Conservation (phyloP, 2,888 invertebrate species). For the Cancer borealis region DNA sequence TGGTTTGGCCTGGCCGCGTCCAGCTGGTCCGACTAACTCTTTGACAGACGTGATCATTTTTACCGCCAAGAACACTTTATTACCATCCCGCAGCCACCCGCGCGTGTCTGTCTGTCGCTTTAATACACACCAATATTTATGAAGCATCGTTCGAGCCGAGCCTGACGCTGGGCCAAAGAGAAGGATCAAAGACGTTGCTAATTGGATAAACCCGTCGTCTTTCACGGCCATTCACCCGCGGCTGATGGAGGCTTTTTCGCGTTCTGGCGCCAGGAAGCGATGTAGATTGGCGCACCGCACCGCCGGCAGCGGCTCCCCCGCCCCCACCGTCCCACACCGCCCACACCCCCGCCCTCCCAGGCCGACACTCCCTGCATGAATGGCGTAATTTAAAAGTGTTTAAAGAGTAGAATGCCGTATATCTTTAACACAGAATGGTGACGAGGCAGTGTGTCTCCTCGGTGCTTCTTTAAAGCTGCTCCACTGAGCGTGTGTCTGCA, state of each 20-base stretch:
- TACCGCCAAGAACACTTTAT: background rate
- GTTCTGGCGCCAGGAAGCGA: background rate
- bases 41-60: background rate
- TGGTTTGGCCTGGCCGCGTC: background rate
- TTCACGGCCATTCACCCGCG: slow-evolving; percentile 39
- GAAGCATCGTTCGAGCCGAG: background rate
- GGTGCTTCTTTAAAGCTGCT: slow-evolving; percentile 16
- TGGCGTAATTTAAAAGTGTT: slow-evolving; percentile 25
- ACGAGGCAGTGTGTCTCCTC: background rate
- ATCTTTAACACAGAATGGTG: background rate
- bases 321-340: background rate
- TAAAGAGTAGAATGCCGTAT: slow-evolving; percentile 24
- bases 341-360: background rate
- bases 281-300: background rate
- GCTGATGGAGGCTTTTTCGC: background rate
- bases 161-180: slow-evolving; percentile 26
- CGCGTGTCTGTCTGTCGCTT: background rate
- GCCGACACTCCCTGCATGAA: slow-evolving; percentile 18
- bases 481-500: background rate
- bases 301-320: slow-evolving; percentile 15
- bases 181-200: slow-evolving; percentile 53
- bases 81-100: background rate
- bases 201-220: slow-evolving; percentile 53
- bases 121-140: slow-evolving; percentile 5
- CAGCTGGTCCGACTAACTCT: slow-evolving; percentile 16